phyloP scores from a whole-genome alignment of 2,113 vertebrate genomes.

The Cephalopterus ornatus region DNA sequence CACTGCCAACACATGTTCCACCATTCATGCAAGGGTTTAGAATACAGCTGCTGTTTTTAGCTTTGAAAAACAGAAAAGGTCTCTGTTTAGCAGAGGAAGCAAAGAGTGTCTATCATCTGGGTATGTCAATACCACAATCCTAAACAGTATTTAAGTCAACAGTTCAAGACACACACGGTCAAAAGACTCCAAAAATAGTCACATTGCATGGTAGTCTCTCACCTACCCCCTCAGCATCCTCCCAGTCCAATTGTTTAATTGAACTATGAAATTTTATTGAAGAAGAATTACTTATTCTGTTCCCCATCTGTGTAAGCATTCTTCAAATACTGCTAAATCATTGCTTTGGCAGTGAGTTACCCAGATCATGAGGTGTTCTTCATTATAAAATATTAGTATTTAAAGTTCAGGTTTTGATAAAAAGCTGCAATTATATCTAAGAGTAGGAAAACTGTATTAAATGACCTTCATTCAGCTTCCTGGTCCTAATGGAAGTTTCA shows the following conservation, averaged over 20 bases:
- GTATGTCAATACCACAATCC: not conserved
- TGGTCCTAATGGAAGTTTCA: not conserved
- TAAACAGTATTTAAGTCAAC: not conserved
- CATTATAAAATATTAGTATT: not conserved
- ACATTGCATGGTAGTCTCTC: rapidly evolving
- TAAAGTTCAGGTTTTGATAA: not conserved
- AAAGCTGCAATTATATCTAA: not conserved
- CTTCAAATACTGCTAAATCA: not conserved
- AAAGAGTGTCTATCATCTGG: not conserved
- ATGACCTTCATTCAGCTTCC: not conserved
- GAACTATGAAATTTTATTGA: not conserved
- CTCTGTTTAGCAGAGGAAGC: not conserved
- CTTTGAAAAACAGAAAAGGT: conserved; percentile 61
- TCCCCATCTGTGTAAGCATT: not conserved
- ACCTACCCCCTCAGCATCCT: not conserved
- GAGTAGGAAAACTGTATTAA: not conserved
- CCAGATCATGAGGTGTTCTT: not conserved
- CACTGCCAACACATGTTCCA: conserved; percentile 90
- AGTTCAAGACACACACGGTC: not conserved
- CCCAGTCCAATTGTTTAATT: not conserved
- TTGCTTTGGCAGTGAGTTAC: not conserved
- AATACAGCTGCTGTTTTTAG: conserved; percentile 89
- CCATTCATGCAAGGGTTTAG: conserved; percentile 90
- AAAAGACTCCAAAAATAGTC: not conserved
- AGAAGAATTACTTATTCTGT: not conserved